phyloP scores from a whole-genome alignment of 64 coral and sea anemone genomes.

The Platygyra sinensis region DNA sequence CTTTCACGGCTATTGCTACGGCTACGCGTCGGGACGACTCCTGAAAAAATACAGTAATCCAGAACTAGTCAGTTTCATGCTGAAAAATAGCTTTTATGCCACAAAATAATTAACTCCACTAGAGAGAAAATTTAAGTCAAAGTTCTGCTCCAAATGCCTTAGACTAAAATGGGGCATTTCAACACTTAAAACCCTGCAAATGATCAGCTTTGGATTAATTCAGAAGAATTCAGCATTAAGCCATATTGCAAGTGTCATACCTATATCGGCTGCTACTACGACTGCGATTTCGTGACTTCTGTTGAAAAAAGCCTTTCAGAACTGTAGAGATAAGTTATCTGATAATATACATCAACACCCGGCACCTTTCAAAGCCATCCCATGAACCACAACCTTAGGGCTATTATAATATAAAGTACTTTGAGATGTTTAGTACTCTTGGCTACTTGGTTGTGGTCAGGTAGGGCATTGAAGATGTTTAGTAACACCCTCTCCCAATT shows the following conservation, averaged over 20 bases:
- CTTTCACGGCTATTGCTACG: no score
- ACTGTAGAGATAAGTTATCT: not conserved
- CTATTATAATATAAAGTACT: not conserved
- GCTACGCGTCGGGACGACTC: no score
- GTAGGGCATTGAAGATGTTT: not conserved
- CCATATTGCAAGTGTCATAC: not conserved
- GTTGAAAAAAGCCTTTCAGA: not conserved
- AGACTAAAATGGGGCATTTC: no score
- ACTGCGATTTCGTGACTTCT: slow-evolving; percentile 51
- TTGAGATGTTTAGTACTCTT: not conserved
- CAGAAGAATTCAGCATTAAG: no score
- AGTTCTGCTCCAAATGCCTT: no score
- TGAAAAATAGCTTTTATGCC: no score
- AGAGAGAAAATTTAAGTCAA: no score
- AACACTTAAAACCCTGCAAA: no score
- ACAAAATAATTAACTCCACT: no score
- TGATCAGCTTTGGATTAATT: no score
- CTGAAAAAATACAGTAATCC: no score
- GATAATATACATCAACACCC: not conserved
- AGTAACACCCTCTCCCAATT: not conserved
- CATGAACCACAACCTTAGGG: not conserved
- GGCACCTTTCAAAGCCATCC: not conserved
- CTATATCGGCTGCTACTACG: slow-evolving; percentile 12
- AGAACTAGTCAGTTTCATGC: no score
- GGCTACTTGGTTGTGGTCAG: not conserved